Base-by-base conservation (phyloP, 2,888 invertebrate species). In the Drosophila subquinaria region DNA sequence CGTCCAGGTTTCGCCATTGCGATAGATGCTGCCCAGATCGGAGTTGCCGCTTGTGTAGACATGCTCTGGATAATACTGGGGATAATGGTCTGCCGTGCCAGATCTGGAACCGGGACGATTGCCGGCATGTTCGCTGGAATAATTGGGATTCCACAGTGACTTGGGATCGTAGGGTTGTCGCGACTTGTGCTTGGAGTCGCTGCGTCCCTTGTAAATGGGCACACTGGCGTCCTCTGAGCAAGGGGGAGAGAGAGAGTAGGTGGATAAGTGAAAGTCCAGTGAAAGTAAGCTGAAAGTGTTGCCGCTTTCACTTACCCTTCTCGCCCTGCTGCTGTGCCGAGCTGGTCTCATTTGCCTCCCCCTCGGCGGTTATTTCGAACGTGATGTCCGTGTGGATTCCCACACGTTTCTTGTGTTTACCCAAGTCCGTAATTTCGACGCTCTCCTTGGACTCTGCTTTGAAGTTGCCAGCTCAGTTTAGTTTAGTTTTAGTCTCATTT, bases 341-440 rank as follows among this genome's bases (percentile, higher is more conserved):
- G 47, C 85, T 93, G 6, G 92, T 92, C 55, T 89, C 89, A 78
- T 93, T 93, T 3, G 72, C 83, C 27, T 90, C 91, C 50, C 88
- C 88, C 48, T 91, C 92, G 23, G 92, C 91, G 23, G 92, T 91
- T 64, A 93, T 92, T 72, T 93, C 93, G 69, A 93, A 93, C 68
- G 93, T 93, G 65, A 93, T 93, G 74, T 93, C 93, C 10, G 93
- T 93, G 69, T 92, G 92, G 70, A 93, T 93, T 57, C 93, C 93
- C 69, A 93, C 92, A 53, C 90, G 91, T 79, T 92, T 93, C 82
- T 91, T 92, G 65, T 90, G 91, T 61, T 92, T 93, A 52, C 91
- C 91, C 71, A 83, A 82, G 57, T 92, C 93, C 43, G 92, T 90
- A 66, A 92, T 91, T 89, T 92, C 92, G 6, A 92, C 92, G 78